A percentile compares a stretch with the other conserved stretches of the same genome.
Evolutionary conservation across 1,140 invertebrate genomes (phyloP).

Genomic region (Xylocopa sonorina): DNA sequence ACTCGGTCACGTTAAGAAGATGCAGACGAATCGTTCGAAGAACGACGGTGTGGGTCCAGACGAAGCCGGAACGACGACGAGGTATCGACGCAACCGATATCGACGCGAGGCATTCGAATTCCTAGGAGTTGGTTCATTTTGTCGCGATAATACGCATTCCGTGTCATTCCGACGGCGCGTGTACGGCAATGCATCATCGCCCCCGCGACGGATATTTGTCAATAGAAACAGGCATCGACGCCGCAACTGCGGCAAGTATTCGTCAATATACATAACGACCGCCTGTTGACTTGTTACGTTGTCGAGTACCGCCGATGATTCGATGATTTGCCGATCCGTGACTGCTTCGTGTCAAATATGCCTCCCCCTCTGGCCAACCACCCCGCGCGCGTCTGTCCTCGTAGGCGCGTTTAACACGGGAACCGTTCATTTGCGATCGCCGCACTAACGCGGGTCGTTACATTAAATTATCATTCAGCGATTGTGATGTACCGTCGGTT

Average conservation of each 20-base stretch:
- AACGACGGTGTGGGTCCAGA: not conserved
- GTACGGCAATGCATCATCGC: constrained; percentile 73
- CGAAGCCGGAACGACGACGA: not conserved
- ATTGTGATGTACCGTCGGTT: constrained; percentile 66
- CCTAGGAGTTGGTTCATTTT: constrained; percentile 63
- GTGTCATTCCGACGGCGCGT: constrained; percentile 61
- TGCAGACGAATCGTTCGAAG: not conserved
- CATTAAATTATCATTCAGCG: constrained; percentile 70
- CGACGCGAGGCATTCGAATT: constrained; percentile 55
- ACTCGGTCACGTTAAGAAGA: not conserved
- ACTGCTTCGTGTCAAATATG: constrained; percentile 78
- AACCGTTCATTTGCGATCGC: constrained; percentile 72
- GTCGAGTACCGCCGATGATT: constrained; percentile 77
- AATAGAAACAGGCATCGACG: constrained; percentile 76
- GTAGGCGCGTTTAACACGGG: constrained; percentile 68
- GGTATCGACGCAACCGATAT: constrained; percentile 7
- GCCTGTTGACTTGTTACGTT: constrained; percentile 81
- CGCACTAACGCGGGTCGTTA: constrained; percentile 69
- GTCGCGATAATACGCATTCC: constrained; percentile 67
- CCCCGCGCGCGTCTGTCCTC: constrained; percentile 61
- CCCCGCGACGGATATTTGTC: constrained; percentile 75
- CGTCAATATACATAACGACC: constrained; percentile 76
- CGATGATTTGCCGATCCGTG: constrained; percentile 80
- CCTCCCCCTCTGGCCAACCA: too few species aligned
- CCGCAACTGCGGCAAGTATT: constrained; percentile 74